Conservation (phyloP, 1,140 invertebrate genomes). For the Neodiprion pinetum region DNA sequence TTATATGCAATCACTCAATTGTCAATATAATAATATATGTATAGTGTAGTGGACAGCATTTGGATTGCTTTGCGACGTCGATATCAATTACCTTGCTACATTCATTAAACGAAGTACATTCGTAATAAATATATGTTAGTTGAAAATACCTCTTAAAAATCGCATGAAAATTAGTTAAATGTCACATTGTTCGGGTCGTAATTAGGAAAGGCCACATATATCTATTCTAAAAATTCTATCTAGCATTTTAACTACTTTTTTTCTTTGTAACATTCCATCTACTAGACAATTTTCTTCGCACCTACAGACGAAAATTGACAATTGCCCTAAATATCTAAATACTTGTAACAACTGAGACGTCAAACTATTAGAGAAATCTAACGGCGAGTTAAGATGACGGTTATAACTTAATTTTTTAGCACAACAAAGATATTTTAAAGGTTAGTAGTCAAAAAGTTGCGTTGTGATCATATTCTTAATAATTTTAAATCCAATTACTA, state of each 20-base stretch:
- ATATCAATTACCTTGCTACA: slow-evolving; percentile 18
- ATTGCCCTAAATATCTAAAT: background rate
- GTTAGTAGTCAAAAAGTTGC: background rate
- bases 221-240: slow-evolving; percentile 58
- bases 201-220: slow-evolving; percentile 63
- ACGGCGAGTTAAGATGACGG: background rate
- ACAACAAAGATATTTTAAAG: background rate
- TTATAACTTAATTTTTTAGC: background rate
- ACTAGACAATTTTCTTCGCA: background rate
- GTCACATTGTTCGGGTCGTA: slow-evolving; percentile 51
- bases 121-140: background rate
- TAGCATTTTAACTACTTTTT: slow-evolving; percentile 48
- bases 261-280: background rate
- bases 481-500: background rate
- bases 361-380: background rate
- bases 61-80: slow-evolving; percentile 31
- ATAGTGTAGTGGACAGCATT: slow-evolving; percentile 35
- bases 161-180: slow-evolving; percentile 28
- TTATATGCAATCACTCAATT: slow-evolving; percentile 19
- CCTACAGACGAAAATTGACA: background rate
- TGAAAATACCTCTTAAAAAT: background rate
- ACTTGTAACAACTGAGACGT: background rate
- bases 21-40: slow-evolving; percentile 22
- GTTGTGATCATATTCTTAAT: background rate
- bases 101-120: background rate